Base-by-base conservation (phyloP, 2,888 invertebrate species). In the Chloromyia formosa region DNA sequence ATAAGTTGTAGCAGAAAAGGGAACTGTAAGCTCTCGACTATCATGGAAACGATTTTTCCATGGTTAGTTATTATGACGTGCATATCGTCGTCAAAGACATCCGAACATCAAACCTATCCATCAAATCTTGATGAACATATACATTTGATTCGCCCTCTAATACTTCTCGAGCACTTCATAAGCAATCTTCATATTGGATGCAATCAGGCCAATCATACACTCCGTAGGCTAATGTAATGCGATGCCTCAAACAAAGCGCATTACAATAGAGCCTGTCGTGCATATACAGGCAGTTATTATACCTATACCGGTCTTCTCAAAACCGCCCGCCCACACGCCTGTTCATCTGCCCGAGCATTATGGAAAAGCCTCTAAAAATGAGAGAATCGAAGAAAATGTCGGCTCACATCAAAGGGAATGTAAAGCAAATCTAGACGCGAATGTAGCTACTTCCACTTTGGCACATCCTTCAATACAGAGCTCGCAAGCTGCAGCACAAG, bases 181-280 rank as follows among this genome's bases (percentile, higher is more conserved):
- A 72, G 23, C 40, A 58, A 54, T 53, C 60, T 62, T 61, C 45
- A 27, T 23, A 22, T 35, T 58, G 40, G 66, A 68, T 61, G 62
- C 69, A 74, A 75, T 75, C 66, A 73, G 61, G 73, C 69, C 69
- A 75, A 75, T 75, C 73, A 73, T 22, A 20, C 27, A 18, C 68
- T 61, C 61, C 45, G 22, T 42, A 54, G 61, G 68, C 73, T 75
- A 75, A 74, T 71, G 14, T 18, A 16, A 16, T 53, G 40, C 20
- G 5, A 18, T n/a, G 58, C 12, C n/a, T 27, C 18, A 42, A 71
- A 71, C 71, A 56, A 71, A 56, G 69, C 35, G 9, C 16, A 60
- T 60, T 35, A 35, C 27, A 35, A 35, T 35, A 35, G 27, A 35
- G 27, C 27, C 27, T 35, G 27, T 35, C 27, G 27, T 35, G 27